phyloP scores from a whole-genome alignment of 2,888 invertebrate species.

The Xestoiulus laeticollis region DNA sequence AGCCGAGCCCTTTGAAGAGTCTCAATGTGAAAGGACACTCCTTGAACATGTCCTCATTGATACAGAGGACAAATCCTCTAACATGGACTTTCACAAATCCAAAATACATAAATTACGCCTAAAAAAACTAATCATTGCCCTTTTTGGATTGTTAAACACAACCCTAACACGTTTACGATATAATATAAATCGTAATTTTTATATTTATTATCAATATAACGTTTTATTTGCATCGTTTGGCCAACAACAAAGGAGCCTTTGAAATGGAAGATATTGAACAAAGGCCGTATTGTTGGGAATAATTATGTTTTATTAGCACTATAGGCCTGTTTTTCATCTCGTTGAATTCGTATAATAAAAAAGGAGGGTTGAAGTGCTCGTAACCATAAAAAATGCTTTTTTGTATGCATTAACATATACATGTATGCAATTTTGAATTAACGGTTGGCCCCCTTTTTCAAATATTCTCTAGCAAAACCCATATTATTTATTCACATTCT shows the following conservation, averaged over 20 bases:
- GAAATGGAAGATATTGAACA: slow-evolving; percentile 5
- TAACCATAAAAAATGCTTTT: not conserved
- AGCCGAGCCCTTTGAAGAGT: not conserved
- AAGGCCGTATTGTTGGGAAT: not conserved
- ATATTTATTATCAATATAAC: not conserved
- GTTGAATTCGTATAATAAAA: slow-evolving; percentile 3
- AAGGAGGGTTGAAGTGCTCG: slow-evolving; percentile 26
- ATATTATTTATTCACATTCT: not conserved
- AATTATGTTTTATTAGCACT: slow-evolving; percentile 18
- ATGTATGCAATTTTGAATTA: slow-evolving; percentile 11
- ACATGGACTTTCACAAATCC: not conserved
- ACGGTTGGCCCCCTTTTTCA: not conserved
- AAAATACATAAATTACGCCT: not conserved
- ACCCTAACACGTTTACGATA: not conserved
- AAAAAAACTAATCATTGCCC: not conserved
- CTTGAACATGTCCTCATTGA: not conserved
- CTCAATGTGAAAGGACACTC: not conserved
- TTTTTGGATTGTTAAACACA: not conserved
- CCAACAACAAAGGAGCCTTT: not conserved
- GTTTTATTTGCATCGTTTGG: not conserved
- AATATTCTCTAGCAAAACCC: not conserved
- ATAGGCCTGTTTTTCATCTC: not conserved
- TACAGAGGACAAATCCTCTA: not conserved
- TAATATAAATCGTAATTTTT: slow-evolving; percentile 26
- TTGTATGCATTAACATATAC: not conserved